Evolutionary conservation across 2,888 invertebrate species (phyloP), one percentile per base, ranked within the genome.

Genomic region (Rhopalosiphum nymphaeae): DNA sequence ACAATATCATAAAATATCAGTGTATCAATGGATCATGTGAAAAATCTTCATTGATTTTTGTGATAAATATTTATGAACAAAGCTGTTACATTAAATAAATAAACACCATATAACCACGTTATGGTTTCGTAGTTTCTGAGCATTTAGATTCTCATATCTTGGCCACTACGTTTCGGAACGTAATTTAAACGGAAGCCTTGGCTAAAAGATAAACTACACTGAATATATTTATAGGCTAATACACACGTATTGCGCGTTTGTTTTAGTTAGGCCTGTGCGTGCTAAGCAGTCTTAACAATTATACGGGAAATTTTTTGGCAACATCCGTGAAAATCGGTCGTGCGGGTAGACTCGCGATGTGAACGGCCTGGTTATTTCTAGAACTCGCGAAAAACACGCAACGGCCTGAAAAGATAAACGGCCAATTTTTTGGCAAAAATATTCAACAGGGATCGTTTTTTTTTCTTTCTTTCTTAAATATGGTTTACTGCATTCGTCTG

Each of bases 331-430:
- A 93, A 93, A 93, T 78, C 44, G 53, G 49, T 53, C 49, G 88
- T 46, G 49, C 92, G 36, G 36, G 61, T 42, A 57, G 44, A 89
- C 89, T 61, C 46, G 46, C 29, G 90, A 67, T 94, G 94, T 94
- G 94, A 94, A 94, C 90, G 94, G 89, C 94, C 94, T 90, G 94
- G 90, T 91, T 94, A 94, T 94, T 94, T 94, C 94, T 94, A 94
- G 94, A 94, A 90, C 94, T 91, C 86, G 94, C 86, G 49, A 94
- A 94, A 94, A 94, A 90, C 90, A 86, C 57, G 42, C 67, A 91
- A 91, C 94, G 94, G 94, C 94, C 86, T 86, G 94, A 94, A 94
- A 94, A 94, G 94, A 94, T 94, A 94, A 94, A 94, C 91, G 91
- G 91, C 67, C 61, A 93, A 89, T 93, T 93, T 87, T 90, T 93